phyloP scores from a whole-genome alignment of 1,140 invertebrate genomes.

The Macrotrachela quadricornifera region DNA sequence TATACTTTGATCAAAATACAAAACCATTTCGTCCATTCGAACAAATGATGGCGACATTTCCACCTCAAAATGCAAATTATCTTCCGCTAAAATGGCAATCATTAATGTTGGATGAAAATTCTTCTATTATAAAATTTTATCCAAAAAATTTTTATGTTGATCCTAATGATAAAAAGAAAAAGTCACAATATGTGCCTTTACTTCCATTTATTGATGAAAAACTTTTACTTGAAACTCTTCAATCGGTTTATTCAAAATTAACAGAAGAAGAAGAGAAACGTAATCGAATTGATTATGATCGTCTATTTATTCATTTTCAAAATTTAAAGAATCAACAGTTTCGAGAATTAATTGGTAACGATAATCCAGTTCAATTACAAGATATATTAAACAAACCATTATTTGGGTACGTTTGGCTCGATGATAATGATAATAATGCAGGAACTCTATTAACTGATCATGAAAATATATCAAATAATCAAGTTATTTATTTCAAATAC shows the following conservation, averaged over 20 bases:
- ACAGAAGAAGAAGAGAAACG: conserved; percentile 49
- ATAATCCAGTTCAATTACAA: too few species aligned
- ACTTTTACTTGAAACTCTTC: conserved; percentile 62
- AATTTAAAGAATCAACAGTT: too few species aligned
- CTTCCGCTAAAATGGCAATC: conserved; percentile 77
- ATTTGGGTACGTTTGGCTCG: too few species aligned
- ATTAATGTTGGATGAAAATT: conserved; percentile 75
- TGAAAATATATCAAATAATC: too few species aligned
- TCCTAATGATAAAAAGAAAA: conserved; percentile 95
- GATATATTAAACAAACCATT: too few species aligned
- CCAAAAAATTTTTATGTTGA: conserved; percentile 77
- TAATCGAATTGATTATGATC: conserved; percentile 49
- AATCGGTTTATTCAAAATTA: conserved; percentile 52
- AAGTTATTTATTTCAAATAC: too few species aligned
- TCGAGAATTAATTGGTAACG: too few species aligned
- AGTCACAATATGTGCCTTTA: conserved; percentile 94
- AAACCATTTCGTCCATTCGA: conserved; percentile 82
- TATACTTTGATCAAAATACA: conserved; percentile 65
- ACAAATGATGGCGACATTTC: conserved; percentile 97
- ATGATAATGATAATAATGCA: too few species aligned
- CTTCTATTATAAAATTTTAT: conserved; percentile 94
- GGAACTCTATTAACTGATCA: too few species aligned
- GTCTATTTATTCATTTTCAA: conserved; percentile 43
- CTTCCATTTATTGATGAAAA: conserved; percentile 91
- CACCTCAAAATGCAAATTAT: conserved; percentile 76